These are phyloP conservation scores for Rousettus leschenaultii DNA, from an alignment of 2,113 vertebrate genomes.

Conservation along the genomic window DNA sequence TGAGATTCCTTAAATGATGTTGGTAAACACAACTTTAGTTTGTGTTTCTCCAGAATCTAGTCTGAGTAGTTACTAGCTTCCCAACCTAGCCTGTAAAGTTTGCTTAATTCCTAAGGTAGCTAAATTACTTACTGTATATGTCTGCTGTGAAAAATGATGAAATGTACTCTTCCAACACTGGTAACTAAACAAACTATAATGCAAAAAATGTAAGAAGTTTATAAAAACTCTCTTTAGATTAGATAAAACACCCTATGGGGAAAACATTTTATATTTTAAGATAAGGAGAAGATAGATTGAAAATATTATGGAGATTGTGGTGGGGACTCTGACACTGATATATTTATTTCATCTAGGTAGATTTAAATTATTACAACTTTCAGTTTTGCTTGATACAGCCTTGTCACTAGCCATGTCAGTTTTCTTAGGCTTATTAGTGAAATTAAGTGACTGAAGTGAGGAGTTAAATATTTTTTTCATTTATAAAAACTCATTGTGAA, in stretches of 20 bases:
- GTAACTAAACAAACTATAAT: not conserved
- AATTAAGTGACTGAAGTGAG: not conserved
- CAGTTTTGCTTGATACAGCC: not conserved
- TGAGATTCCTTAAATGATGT: constrained; percentile 11
- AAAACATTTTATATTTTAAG: not conserved
- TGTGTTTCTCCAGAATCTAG: not conserved
- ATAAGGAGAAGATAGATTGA: not conserved
- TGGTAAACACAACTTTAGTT: not conserved
- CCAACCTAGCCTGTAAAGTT: not conserved
- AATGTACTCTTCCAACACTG: not conserved
- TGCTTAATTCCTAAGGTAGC: not conserved
- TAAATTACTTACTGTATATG: constrained; percentile 15
- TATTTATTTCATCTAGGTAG: not conserved
- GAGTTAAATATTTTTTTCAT: not conserved
- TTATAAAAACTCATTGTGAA: not conserved
- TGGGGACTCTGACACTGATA: not conserved
- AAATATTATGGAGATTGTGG: not conserved
- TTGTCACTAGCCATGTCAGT: not conserved
- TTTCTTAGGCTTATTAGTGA: not conserved
- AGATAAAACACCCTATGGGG: not conserved
- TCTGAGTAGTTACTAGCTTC: not conserved
- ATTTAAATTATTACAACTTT: not conserved
- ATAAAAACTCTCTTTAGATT: not conserved
- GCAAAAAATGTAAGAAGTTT: not conserved
- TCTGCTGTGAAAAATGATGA: constrained; percentile 17